These are phyloP conservation scores for Lasioglossum marginatum DNA, from an alignment of 2,888 invertebrate genomes.

Conservation along the genomic window DNA sequence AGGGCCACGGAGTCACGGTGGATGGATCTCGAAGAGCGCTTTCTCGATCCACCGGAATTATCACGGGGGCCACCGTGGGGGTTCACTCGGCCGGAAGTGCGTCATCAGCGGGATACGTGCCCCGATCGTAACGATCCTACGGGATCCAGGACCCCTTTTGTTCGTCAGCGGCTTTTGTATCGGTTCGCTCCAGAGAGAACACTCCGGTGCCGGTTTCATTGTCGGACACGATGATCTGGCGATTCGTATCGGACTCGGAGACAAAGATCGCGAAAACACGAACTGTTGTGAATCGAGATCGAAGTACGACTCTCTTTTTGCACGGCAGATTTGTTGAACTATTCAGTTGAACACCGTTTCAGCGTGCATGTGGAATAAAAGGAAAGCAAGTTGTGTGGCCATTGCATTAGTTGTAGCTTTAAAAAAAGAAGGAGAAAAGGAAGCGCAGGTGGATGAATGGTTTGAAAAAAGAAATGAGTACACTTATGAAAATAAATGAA, in stretches of 20 bases:
- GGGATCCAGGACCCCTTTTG: conserved; percentile 19
- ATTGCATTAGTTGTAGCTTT: too few species aligned
- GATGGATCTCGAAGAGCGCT: conserved; percentile 75
- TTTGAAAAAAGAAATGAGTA: too few species aligned
- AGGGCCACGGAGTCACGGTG: conserved; percentile 81
- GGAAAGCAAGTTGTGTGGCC: too few species aligned
- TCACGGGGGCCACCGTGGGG: conserved; percentile 75
- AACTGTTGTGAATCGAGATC: not conserved
- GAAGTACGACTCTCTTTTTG: not conserved
- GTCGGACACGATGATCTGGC: not conserved
- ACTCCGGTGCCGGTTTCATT: not conserved
- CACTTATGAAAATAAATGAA: too few species aligned
- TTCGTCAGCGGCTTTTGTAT: not conserved
- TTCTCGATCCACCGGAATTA: conserved; percentile 77
- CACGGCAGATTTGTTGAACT: not conserved
- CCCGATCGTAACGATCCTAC: conserved; percentile 62
- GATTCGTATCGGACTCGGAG: not conserved
- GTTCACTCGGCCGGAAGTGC: conserved; percentile 79
- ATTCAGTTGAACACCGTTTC: too few species aligned
- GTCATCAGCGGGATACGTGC: conserved; percentile 75
- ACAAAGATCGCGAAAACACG: not conserved
- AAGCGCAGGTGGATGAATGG: too few species aligned
- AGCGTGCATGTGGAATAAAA: too few species aligned
- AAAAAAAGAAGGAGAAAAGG: too few species aligned
- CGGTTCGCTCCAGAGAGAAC: not conserved